Conservation (phyloP, 2,888 invertebrate genomes). For the Lamellibrachia satsuma region DNA sequence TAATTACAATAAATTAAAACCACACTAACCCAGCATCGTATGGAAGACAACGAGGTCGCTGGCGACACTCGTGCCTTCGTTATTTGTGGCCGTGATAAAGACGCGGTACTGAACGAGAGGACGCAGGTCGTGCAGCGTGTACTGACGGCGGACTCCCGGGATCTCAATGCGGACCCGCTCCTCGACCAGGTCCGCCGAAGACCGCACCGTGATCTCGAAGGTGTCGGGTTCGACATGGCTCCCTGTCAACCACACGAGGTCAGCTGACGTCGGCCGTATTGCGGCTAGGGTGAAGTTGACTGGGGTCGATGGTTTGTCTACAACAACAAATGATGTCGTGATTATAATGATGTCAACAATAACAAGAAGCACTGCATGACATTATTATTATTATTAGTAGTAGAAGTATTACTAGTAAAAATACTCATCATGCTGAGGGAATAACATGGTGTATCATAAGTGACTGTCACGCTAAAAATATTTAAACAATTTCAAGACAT, state of each 20-base stretch:
- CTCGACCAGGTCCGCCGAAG: not conserved
- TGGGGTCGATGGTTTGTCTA: not conserved
- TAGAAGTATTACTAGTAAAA: not conserved
- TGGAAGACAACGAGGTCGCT: not conserved
- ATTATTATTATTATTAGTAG: not conserved
- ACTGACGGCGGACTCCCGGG: not conserved
- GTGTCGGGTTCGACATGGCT: not conserved
- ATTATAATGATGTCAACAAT: not conserved
- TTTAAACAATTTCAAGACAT: not conserved
- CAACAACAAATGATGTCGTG: not conserved
- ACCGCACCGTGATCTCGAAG: conserved; percentile 17
- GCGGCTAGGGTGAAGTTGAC: not conserved
- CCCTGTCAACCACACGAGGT: not conserved
- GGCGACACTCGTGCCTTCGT: not conserved
- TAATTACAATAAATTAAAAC: not conserved
- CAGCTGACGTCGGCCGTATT: not conserved
- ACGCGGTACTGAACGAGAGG: not conserved
- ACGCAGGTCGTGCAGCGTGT: conserved; percentile 2
- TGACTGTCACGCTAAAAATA: no score
- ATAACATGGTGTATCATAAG: no score
- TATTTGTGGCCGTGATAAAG: not conserved
- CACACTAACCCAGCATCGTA: not conserved
- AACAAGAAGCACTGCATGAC: not conserved
- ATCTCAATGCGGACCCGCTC: conserved; percentile 9
- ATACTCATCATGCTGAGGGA: not conserved